Percentiles rank a stretch among this genome's conserved stretches.
Conservation (phyloP, 2,888 invertebrate species). For the Agriopis leucophaearia region DNA sequence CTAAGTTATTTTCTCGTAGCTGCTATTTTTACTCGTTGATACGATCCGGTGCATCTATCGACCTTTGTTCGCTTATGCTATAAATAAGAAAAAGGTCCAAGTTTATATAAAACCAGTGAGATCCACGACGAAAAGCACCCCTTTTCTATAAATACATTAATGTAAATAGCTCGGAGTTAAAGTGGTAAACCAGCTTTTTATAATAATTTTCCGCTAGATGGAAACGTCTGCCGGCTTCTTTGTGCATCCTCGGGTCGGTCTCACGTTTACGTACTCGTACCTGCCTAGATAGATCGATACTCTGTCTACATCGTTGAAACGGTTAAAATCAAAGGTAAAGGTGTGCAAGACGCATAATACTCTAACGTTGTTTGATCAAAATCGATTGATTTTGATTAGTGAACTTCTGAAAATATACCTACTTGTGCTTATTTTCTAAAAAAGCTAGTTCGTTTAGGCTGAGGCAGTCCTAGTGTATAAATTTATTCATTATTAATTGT, state of each 20-base stretch:
- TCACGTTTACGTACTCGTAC: conserved; percentile 6
- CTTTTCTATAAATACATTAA: conserved; percentile 37
- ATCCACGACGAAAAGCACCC: conserved; percentile 34
- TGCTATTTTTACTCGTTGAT: conserved; percentile 36
- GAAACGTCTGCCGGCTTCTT: conserved; percentile 8
- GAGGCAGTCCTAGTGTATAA: too few relatives aligned
- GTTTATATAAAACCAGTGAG: conserved; percentile 39
- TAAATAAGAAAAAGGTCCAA: conserved; percentile 31
- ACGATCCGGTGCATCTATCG: conserved; percentile 41
- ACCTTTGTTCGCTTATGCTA: conserved; percentile 41
- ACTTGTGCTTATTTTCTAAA: too few relatives aligned
- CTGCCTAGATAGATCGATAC: conserved; percentile 12
- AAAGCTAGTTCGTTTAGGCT: too few relatives aligned
- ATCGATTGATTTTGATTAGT: too few relatives aligned
- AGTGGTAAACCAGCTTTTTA: conserved; percentile 10
- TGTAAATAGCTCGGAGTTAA: conserved; percentile 25
- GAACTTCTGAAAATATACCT: too few relatives aligned
- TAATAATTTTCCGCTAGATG: conserved; percentile 14
- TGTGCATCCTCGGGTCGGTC: conserved; percentile 11
- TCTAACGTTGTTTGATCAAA: not conserved
- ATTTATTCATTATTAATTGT: too few relatives aligned
- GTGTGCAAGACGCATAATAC: not conserved
- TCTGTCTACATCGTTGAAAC: conserved; percentile 12
- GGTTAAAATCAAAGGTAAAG: conserved; percentile 13
- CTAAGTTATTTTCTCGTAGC: conserved; percentile 28